Evolutionary conservation across 2,113 vertebrate genomes (phyloP).

Genomic region (Syngnathoides biaculeatus): DNA sequence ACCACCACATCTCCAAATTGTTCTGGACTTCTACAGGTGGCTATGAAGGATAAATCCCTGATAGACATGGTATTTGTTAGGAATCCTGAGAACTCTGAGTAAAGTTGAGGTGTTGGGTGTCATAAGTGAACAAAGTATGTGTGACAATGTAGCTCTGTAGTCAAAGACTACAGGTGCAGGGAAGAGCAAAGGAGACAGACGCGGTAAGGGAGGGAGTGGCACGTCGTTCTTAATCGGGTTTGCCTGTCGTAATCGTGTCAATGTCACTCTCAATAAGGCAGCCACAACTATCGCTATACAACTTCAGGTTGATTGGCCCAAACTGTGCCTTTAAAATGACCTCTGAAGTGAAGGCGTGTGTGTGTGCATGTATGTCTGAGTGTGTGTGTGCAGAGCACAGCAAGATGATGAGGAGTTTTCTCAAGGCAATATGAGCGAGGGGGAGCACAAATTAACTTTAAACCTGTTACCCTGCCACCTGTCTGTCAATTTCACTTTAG

Average conservation of each 20-base stretch:
- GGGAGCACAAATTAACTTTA: constrained; percentile 60
- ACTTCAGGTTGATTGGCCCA: constrained; percentile 71
- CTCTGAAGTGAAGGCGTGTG: constrained; percentile 50
- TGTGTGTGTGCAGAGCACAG: constrained; percentile 7
- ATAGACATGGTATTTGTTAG: constrained; percentile 4
- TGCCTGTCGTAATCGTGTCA: constrained; percentile 79
- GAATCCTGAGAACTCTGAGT: constrained; percentile 9
- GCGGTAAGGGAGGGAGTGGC: constrained; percentile 59
- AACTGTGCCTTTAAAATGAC: constrained; percentile 77
- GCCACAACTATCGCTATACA: constrained; percentile 76
- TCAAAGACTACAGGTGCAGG: constrained; percentile 47
- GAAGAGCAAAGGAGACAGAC: constrained; percentile 55
- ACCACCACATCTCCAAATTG: too few relatives aligned
- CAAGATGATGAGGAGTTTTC: constrained; percentile 34
- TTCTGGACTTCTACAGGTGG: background rate
- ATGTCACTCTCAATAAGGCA: constrained; percentile 80
- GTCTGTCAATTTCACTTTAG: constrained; percentile 67
- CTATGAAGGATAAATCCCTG: background rate
- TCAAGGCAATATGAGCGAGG: constrained; percentile 59
- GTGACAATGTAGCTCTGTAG: constrained; percentile 27
- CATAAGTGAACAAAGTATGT: constrained; percentile 37
- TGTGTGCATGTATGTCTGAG: constrained; percentile 26
- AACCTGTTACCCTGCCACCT: constrained; percentile 64
- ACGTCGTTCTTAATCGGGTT: constrained; percentile 79
- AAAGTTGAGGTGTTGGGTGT: constrained; percentile 12